Conservation (phyloP, 1,140 invertebrate genomes). For the Magallana gigas region DNA sequence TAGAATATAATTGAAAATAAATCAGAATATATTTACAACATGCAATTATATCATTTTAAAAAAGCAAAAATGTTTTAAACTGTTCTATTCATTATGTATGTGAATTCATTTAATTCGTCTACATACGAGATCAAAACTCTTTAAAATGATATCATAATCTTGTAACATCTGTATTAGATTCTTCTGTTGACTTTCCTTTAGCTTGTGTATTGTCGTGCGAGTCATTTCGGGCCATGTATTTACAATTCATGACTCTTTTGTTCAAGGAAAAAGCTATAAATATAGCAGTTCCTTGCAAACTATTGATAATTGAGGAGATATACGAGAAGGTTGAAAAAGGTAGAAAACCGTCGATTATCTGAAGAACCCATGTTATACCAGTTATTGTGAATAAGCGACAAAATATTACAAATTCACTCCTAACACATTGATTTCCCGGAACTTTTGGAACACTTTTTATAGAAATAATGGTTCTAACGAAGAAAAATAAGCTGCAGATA, state of each 20-base stretch:
- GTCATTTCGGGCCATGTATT: too few relatives aligned
- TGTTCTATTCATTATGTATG: too few relatives aligned
- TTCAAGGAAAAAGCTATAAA: neutral
- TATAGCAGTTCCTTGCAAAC: neutral
- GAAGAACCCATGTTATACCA: neutral
- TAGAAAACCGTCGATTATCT: neutral
- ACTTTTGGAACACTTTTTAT: neutral
- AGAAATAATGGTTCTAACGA: neutral
- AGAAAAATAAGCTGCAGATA: neutral
- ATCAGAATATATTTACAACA: too few relatives aligned
- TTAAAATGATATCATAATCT: too few relatives aligned
- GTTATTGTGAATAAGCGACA: neutral
- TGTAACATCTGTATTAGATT: too few relatives aligned
- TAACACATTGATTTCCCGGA: neutral
- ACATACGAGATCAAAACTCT: too few relatives aligned
- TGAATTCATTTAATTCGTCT: too few relatives aligned
- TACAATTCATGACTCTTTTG: neutral
- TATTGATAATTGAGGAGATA: neutral
- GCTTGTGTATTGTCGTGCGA: too few relatives aligned
- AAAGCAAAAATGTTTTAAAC: too few relatives aligned
- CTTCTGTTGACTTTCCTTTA: too few relatives aligned
- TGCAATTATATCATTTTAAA: too few relatives aligned
- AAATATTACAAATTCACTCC: neutral
- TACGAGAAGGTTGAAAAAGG: neutral
- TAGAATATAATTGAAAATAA: too few relatives aligned